Conservation (phyloP, 2,113 vertebrate species). For the Crotalus helleri region DNA sequence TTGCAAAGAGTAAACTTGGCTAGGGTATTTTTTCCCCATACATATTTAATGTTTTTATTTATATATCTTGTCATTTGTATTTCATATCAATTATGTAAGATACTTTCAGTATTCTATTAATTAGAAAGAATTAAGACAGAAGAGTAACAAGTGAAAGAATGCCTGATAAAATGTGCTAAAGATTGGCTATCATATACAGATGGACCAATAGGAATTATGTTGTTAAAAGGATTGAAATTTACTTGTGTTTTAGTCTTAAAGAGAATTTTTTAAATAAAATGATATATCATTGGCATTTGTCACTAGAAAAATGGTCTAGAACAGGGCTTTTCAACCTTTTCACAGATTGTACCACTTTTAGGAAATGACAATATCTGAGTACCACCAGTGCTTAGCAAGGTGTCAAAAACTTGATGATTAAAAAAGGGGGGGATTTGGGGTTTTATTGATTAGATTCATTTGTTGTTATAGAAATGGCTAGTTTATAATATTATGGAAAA, state of each 20-base stretch:
- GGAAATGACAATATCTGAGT: too few species aligned
- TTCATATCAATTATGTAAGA: background rate
- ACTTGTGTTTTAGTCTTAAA: background rate
- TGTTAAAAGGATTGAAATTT: background rate
- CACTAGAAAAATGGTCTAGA: background rate
- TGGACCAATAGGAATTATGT: background rate
- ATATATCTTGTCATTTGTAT: background rate
- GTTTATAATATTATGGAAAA: too few species aligned
- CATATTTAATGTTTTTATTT: background rate
- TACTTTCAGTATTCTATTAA: background rate
- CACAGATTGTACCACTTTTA: too few species aligned
- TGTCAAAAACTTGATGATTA: too few species aligned
- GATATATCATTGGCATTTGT: background rate
- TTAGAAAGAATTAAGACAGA: background rate
- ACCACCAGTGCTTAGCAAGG: too few species aligned
- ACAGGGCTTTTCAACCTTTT: background rate
- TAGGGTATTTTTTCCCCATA: background rate
- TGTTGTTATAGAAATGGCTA: too few species aligned
- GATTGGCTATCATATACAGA: background rate
- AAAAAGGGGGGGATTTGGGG: too few species aligned
- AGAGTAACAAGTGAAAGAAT: background rate
- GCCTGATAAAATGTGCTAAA: background rate
- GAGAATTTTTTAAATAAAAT: background rate
- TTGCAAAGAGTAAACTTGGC: background rate
- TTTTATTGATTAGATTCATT: too few species aligned